These are phyloP conservation scores for Drosophila lowei DNA, from an alignment of 1,140 invertebrate genomes.

Conservation along the genomic window DNA sequence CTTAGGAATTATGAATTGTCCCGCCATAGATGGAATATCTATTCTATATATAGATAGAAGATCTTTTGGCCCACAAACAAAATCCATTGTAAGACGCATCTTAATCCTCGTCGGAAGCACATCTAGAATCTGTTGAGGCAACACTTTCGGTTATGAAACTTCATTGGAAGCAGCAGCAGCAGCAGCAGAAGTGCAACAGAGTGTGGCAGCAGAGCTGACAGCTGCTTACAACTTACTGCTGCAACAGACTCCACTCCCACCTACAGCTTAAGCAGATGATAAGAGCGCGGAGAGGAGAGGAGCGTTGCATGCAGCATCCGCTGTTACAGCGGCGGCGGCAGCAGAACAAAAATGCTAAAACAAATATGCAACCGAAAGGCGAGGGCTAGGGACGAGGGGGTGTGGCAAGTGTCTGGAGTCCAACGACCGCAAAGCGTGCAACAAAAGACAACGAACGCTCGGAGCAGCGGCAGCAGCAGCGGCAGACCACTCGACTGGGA, in stretches of 20 bases:
- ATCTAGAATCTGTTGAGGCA: conserved; percentile 46
- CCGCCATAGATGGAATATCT: no score
- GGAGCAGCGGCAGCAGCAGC: conserved; percentile 28
- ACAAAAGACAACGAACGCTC: conserved; percentile 50
- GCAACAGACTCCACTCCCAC: conserved; percentile 12
- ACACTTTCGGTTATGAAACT: conserved; percentile 48
- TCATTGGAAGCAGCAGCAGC: conserved; percentile 37
- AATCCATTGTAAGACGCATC: no score
- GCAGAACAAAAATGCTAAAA: conserved; percentile 49
- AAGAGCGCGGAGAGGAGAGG: neutral
- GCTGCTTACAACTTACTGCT: conserved; percentile 49
- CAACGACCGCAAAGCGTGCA: conserved; percentile 77
- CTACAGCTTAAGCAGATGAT: conserved; percentile 25
- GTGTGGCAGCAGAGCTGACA: conserved; percentile 26
- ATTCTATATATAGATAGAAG: no score
- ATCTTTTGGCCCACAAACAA: no score
- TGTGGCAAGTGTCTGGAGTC: conserved; percentile 39
- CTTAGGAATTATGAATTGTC: no score
- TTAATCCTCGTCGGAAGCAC: conserved; percentile 10
- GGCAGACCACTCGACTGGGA: conserved; percentile 71
- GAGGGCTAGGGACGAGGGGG: conserved; percentile 18
- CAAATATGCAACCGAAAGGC: conserved; percentile 18
- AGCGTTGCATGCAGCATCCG: conserved; percentile 45
- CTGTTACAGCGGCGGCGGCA: conserved; percentile 19
- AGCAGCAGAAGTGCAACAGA: conserved; percentile 15